These are phyloP conservation scores for Geotrupes spiniger DNA, from an alignment of 2,888 invertebrate genomes.

Conservation along the genomic window DNA sequence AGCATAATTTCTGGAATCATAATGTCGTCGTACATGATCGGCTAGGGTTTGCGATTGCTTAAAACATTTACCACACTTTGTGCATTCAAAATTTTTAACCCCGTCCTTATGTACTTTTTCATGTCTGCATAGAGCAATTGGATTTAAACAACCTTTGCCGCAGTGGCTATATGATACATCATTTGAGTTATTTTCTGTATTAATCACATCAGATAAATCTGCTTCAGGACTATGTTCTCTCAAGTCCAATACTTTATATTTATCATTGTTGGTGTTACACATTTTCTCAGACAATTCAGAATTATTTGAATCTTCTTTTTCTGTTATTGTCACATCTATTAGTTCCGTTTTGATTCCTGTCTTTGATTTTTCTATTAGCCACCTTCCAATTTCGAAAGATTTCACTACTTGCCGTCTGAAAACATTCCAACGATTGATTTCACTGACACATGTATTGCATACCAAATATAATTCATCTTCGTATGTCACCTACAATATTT, in stretches of 20 bases:
- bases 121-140: neutral
- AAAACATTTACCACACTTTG: constrained; percentile 49
- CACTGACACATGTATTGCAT: constrained; percentile 11
- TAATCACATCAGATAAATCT: neutral
- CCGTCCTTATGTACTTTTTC: neutral
- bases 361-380: constrained; percentile 14
- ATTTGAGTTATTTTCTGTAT: neutral
- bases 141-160: neutral
- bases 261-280: neutral
- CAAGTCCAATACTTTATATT: neutral
- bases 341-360: neutral
- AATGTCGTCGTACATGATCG: constrained; percentile 48
- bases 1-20: constrained; percentile 49
- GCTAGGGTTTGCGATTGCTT: constrained; percentile 50
- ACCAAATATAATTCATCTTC: too few relatives aligned
- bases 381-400: constrained; percentile 21
- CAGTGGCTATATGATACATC: neutral
- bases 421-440: constrained; percentile 22
- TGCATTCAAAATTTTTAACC: constrained; percentile 34
- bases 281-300: too few relatives aligned
- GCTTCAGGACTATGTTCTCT: neutral
- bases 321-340: too few relatives aligned
- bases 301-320: too few relatives aligned
- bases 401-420: constrained; percentile 22
- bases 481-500: too few relatives aligned